Evolutionary conservation across 2,888 invertebrate species (phyloP).

Genomic region (Napeogenes sylphis): DNA sequence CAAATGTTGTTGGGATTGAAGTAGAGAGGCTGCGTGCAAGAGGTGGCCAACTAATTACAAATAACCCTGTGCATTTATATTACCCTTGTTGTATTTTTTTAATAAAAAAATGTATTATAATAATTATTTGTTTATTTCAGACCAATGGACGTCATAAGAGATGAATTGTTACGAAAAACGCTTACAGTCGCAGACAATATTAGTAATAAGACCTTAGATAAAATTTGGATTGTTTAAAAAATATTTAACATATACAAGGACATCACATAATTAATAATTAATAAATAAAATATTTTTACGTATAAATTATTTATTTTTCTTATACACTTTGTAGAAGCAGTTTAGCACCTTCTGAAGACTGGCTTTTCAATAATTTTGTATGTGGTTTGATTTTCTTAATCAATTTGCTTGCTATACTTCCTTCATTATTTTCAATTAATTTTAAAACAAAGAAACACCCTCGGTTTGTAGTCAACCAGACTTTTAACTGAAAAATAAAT

Average conservation of each 20-base stretch:
- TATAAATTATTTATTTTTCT: conserved; percentile 48
- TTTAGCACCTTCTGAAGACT: conserved; percentile 79
- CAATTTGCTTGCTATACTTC: conserved; percentile 61
- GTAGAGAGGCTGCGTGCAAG: no score
- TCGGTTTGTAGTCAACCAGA: conserved; percentile 84
- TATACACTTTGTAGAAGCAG: conserved; percentile 77
- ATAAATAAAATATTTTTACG: conserved; percentile 26
- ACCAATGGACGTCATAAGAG: conserved; percentile 59
- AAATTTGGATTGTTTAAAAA: conserved; percentile 50
- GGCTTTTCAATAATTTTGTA: conserved; percentile 66
- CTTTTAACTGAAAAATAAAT: conserved; percentile 68
- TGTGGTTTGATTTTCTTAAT: conserved; percentile 70
- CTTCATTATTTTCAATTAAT: conserved; percentile 79
- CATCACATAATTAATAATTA: conserved; percentile 15
- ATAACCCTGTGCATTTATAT: no score
- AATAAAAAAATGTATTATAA: conserved; percentile 4
- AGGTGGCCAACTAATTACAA: no score
- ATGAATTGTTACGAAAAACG: conserved; percentile 58
- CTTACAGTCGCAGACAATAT: conserved; percentile 50
- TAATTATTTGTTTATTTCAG: conserved; percentile 42
- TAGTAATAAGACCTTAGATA: conserved; percentile 49
- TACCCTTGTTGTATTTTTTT: background rate
- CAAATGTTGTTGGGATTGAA: no score
- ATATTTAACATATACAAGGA: background rate
- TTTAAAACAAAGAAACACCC: conserved; percentile 86